These are phyloP conservation scores for Calosoma granatense DNA, from an alignment of 1,140 invertebrate species.

Conservation along the genomic window DNA sequence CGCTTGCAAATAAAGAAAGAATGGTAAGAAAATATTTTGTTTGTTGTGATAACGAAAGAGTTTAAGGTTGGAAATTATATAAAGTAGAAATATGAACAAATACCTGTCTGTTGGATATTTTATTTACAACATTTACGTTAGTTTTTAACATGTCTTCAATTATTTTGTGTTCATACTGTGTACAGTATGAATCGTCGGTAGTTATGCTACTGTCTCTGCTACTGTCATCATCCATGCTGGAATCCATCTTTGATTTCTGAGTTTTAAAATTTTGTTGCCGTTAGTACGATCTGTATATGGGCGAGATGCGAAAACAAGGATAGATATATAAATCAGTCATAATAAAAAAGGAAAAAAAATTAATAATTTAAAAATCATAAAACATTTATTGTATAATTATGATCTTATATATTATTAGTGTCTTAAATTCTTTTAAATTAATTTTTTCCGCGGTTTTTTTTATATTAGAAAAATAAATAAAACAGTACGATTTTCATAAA, in stretches of 20 bases:
- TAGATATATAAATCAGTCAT: too few species aligned
- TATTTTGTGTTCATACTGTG: background rate
- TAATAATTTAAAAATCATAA: too few species aligned
- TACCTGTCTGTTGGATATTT: slow-evolving; percentile 31
- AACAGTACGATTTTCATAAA: too few species aligned
- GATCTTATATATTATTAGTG: too few species aligned
- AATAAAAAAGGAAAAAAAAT: too few species aligned
- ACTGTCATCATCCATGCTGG: background rate
- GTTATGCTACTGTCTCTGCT: background rate
- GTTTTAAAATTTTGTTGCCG: slow-evolving; percentile 7
- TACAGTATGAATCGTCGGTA: background rate
- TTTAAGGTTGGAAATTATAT: background rate
- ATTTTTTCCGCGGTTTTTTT: too few species aligned
- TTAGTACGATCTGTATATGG: too few species aligned
- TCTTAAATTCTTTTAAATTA: too few species aligned
- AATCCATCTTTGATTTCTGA: slow-evolving; percentile 2
- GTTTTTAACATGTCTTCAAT: background rate
- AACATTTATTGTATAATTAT: too few species aligned
- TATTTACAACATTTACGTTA: slow-evolving; percentile 25
- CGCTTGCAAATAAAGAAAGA: too few species aligned
- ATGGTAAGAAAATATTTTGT: background rate
- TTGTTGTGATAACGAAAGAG: background rate
- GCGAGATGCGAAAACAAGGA: too few species aligned
- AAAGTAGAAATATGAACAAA: slow-evolving; percentile 12
- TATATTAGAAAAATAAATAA: too few species aligned